Evolutionary conservation across 2,888 invertebrate genomes (phyloP).

Genomic region (Hyposoter didymator): DNA sequence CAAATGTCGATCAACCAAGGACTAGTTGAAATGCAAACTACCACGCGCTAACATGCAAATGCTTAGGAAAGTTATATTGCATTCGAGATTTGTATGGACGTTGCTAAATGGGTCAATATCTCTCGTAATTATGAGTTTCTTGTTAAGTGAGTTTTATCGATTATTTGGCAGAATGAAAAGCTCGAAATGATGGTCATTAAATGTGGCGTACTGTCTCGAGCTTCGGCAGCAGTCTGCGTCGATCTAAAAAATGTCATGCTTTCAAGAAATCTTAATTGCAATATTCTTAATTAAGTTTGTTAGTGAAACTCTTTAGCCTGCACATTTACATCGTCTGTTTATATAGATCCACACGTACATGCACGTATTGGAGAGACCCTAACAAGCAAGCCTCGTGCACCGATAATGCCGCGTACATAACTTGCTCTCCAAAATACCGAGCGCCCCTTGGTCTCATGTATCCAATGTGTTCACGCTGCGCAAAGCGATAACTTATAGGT

Average conservation of each 20-base stretch:
- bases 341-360: neutral
- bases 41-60: neutral
- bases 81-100: neutral
- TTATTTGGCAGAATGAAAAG: neutral
- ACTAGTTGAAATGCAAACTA: neutral
- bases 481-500: conserved; percentile 17
- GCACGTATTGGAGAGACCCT: neutral
- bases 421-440: conserved; percentile 14
- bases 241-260: neutral
- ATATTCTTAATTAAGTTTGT: neutral
- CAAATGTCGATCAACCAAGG: neutral
- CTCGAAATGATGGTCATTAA: neutral
- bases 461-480: conserved; percentile 14
- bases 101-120: neutral
- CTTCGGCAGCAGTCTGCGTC: neutral
- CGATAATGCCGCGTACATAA: conserved; percentile 19
- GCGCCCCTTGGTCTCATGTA: conserved; percentile 15
- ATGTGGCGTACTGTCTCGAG: neutral
- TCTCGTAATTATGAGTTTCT: neutral
- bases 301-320: neutral
- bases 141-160: neutral
- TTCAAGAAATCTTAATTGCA: neutral
- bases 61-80: neutral
- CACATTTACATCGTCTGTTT: neutral
- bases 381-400: conserved; percentile 3